Conservation (phyloP, 2,113 vertebrate species). For the Sinosuthora webbiana region DNA sequence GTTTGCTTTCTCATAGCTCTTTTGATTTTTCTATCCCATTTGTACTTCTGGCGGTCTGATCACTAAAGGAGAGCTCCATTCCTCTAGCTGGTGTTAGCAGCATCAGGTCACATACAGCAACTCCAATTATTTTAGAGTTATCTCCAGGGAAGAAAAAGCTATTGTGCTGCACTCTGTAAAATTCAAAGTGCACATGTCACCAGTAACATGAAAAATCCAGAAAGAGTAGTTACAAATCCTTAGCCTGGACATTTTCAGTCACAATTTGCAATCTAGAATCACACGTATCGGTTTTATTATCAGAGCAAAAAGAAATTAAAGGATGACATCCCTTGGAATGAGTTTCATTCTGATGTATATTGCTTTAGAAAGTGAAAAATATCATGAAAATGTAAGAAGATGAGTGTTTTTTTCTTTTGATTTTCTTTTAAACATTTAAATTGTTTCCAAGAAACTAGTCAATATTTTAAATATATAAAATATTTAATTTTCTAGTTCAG, state of each 20-base stretch:
- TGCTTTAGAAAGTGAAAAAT: neutral
- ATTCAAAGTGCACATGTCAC: neutral
- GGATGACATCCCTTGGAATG: neutral
- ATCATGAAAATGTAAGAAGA: neutral
- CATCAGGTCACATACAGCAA: neutral
- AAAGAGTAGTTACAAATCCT: neutral
- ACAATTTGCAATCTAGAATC: neutral
- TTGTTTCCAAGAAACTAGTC: neutral
- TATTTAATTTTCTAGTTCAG: neutral
- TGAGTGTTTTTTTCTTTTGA: accelerated
- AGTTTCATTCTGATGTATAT: neutral
- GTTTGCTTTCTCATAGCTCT: neutral
- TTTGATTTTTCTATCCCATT: neutral
- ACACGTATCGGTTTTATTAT: neutral
- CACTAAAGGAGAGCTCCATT: neutral
- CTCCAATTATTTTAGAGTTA: neutral
- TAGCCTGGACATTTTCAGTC: neutral
- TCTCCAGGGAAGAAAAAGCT: neutral
- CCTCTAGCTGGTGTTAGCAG: neutral
- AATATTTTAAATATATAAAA: neutral
- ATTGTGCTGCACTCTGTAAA: neutral
- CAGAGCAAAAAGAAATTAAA: neutral
- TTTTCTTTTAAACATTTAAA: neutral
- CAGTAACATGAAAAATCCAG: neutral
- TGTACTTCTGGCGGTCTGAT: neutral